Evolutionary conservation across 2,113 vertebrate genomes (phyloP), one percentile per base, ranked within the genome.

Genomic region (Salvelinus sp.): DNA sequence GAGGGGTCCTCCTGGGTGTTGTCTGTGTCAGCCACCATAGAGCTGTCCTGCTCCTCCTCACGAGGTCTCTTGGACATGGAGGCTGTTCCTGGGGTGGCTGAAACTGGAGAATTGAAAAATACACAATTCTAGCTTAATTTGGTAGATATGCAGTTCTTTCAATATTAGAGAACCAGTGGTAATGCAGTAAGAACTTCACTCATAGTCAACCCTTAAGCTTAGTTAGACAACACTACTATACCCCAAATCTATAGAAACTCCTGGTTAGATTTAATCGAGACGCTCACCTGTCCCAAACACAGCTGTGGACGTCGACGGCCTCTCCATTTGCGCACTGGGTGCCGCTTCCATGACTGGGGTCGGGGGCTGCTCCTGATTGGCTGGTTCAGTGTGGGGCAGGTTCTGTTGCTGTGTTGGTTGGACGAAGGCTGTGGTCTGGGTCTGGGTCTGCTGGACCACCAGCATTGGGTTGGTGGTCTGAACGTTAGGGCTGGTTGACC

Each of bases 371-470:
- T 99, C 98, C 85, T 96, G 98, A 85, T 82, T 94, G 65, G 94
- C 85, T 0, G 94, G 95, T 78, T 99, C 97, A 2, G 96, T 79
- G 30, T 95, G 95, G 38, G 38, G 9, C 38, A 44, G 38, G 47
- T 93, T 97, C 75, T 99, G 98, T 63, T 99, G 97, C 80, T 99
- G 98, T 1, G 98, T 99, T 27, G 98, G 98, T 71, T 99, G 98
- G 72, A 99, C 97, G 65, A 99, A 99, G 1, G 97, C 98, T 3
- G 98, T 99, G 0, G 97, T 44, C 38, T 44, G 38, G 38, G 38
- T 96, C 79, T 96, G 96, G 0, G 85, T 88, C 73, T 97, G 98
- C 87, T 97, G 98, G 70, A 96, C 93, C 1, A 90, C 95, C 48
- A 98, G 82, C 85, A 98, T 94, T 54, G 97, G 38, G 38, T 44